Evolutionary conservation across 2,113 vertebrate species (phyloP).

Genomic region (Nothobranchius furzeri): DNA sequence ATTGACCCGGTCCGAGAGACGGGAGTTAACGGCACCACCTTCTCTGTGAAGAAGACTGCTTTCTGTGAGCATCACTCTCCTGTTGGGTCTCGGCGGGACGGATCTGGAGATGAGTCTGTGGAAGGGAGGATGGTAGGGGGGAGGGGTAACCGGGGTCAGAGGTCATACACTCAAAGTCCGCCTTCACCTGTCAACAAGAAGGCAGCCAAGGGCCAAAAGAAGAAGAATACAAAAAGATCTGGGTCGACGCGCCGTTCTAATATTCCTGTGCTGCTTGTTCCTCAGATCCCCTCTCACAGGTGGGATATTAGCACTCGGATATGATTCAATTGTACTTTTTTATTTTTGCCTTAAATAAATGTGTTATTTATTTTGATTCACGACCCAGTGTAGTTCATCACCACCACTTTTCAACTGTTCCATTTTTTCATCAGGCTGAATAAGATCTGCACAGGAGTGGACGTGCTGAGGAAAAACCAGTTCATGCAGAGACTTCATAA

Average conservation of each 20-base stretch:
- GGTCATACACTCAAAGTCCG: conserved; percentile 77
- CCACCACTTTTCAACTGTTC: neutral
- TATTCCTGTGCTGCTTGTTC: conserved; percentile 85
- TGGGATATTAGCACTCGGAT: conserved; percentile 61
- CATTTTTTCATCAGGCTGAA: conserved; percentile 82
- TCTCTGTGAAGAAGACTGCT: conserved; percentile 96
- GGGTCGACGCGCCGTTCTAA: conserved; percentile 68
- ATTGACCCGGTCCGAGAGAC: conserved; percentile 96
- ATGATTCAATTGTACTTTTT: neutral
- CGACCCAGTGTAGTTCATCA: neutral
- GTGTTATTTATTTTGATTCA: neutral
- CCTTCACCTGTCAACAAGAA: conserved; percentile 68
- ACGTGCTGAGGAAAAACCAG: conserved; percentile 95
- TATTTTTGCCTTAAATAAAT: neutral
- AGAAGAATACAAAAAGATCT: conserved; percentile 84
- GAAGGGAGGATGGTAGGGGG: conserved; percentile 78
- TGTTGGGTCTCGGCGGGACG: conserved; percentile 70
- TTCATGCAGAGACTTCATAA: conserved; percentile 98
- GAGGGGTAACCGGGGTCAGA: conserved; percentile 75
- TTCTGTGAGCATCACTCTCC: conserved; percentile 94
- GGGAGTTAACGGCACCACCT: conserved; percentile 90
- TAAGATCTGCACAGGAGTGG: conserved; percentile 94
- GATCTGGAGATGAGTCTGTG: conserved; percentile 71
- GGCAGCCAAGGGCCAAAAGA: conserved; percentile 84
- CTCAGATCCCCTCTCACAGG: conserved; percentile 95